phyloP scores from a whole-genome alignment of 2,888 invertebrate genomes.

The Labia minor region DNA sequence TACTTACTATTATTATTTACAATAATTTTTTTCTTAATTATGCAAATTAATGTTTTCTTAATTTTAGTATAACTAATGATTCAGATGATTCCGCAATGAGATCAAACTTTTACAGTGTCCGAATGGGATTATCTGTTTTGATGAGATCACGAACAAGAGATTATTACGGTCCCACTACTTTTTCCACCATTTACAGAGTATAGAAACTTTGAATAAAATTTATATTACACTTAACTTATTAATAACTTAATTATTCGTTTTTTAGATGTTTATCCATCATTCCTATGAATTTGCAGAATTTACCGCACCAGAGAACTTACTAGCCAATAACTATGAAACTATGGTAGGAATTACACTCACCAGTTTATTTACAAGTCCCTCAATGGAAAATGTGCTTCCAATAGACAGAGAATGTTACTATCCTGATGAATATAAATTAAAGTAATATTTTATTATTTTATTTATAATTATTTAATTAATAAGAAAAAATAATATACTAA shows the following conservation, averaged over 20 bases:
- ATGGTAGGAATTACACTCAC: neutral
- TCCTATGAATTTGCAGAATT: slow-evolving; percentile 16
- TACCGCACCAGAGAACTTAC: neutral
- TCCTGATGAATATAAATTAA: neutral
- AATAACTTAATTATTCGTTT: no score
- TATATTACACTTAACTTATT: no score
- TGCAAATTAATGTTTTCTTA: neutral
- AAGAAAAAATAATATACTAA: no score
- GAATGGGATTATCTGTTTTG: slow-evolving; percentile 31
- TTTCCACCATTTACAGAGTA: no score
- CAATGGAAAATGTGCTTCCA: neutral
- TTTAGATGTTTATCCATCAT: neutral
- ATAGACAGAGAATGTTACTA: neutral
- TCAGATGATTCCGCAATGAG: neutral
- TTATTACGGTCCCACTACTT: slow-evolving; percentile 29
- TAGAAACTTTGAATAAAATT: no score
- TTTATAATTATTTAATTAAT: no score
- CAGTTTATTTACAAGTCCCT: neutral
- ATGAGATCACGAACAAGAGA: slow-evolving; percentile 34
- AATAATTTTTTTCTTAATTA: neutral
- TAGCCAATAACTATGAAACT: neutral
- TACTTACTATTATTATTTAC: no score
- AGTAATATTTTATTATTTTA: neutral
- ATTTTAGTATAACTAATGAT: neutral
- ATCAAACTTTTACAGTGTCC: slow-evolving; percentile 25